phyloP scores from a whole-genome alignment of 2,888 invertebrate species.

The Aphidius colemani region DNA sequence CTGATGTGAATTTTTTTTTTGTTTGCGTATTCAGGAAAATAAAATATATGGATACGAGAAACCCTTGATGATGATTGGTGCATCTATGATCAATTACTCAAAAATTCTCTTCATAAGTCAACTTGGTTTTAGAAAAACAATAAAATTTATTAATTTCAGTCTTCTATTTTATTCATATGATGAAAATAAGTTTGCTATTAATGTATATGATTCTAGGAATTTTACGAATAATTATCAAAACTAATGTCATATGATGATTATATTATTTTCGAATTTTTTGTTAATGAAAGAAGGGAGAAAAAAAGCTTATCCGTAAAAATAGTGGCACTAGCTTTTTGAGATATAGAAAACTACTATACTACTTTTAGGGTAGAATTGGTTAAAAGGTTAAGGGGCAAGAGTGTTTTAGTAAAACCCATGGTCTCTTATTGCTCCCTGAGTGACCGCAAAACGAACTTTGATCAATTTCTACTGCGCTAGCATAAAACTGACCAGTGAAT shows the following conservation, averaged over 20 bases:
- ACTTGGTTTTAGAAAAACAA: too few relatives aligned
- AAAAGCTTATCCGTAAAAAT: slow-evolving; percentile 1
- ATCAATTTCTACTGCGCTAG: slow-evolving; percentile 60
- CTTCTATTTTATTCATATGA: too few relatives aligned
- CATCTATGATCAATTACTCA: too few relatives aligned
- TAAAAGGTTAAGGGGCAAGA: slow-evolving; percentile 5
- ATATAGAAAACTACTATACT: slow-evolving; percentile 26
- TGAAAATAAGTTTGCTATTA: too few relatives aligned
- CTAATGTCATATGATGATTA: too few relatives aligned
- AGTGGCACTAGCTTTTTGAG: slow-evolving; percentile 44
- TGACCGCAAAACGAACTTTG: slow-evolving; percentile 61
- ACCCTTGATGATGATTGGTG: too few relatives aligned
- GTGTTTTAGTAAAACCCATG: slow-evolving; percentile 21
- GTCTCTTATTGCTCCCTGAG: slow-evolving; percentile 60
- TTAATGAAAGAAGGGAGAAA: slow-evolving; percentile 22
- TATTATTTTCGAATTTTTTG: slow-evolving; percentile 26
- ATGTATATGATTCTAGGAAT: too few relatives aligned
- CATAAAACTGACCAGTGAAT: slow-evolving; percentile 59
- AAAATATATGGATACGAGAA: slow-evolving; percentile 13
- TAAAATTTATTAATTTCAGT: too few relatives aligned
- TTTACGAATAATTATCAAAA: too few relatives aligned
- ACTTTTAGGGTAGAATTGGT: slow-evolving; percentile 42
- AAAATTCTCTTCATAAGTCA: too few relatives aligned
- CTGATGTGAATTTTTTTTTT: slow-evolving; percentile 17
- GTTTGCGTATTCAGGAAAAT: slow-evolving; percentile 8